A percentile compares a stretch with the other conserved stretches of the same genome.
Evolutionary conservation across 2,797 vertebrate genomes (phyloP).

Genomic region (Etheostoma nigrum): DNA sequence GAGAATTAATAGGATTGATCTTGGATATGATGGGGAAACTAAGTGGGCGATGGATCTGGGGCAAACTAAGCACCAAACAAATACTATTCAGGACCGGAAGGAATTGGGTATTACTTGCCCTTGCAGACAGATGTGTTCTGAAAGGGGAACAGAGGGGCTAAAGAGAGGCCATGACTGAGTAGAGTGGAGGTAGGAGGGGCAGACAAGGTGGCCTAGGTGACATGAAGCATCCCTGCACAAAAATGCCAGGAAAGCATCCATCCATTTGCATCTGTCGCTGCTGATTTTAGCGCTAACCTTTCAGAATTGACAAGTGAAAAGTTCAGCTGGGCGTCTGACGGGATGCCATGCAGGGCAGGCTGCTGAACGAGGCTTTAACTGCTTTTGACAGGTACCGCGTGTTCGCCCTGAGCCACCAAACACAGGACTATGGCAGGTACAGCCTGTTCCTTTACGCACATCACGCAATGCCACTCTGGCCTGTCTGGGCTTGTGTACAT

Average conservation of each 20-base stretch:
- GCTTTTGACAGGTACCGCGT: constrained; percentile 91
- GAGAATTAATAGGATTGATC: constrained; percentile 45
- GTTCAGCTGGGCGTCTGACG: constrained; percentile 86
- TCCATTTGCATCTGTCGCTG: constrained; percentile 83
- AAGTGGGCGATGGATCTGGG: constrained; percentile 18
- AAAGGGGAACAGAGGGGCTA: constrained; percentile 57
- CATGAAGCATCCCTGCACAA: constrained; percentile 70
- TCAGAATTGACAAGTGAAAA: constrained; percentile 93
- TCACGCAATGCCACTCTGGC: constrained; percentile 60
- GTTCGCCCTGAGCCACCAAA: constrained; percentile 80
- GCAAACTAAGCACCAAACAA: constrained; percentile 29
- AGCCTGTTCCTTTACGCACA: constrained; percentile 58
- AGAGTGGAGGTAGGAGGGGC: constrained; percentile 27
- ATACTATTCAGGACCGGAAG: constrained; percentile 52
- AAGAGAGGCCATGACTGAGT: constrained; percentile 39
- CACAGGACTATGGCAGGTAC: constrained; percentile 77
- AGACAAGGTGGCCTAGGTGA: constrained; percentile 60
- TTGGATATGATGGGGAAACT: constrained; percentile 30
- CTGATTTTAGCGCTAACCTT: constrained; percentile 90
- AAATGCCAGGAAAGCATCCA: constrained; percentile 81
- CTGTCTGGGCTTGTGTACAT: constrained; percentile 30
- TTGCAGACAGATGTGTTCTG: constrained; percentile 66
- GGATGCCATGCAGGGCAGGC: constrained; percentile 86
- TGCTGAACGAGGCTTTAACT: constrained; percentile 86
- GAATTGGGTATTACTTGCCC: constrained; percentile 40